Evolutionary conservation across 2,888 invertebrate genomes (phyloP), one percentile per base, ranked within the genome.

Genomic region (Lasius platythorax): DNA sequence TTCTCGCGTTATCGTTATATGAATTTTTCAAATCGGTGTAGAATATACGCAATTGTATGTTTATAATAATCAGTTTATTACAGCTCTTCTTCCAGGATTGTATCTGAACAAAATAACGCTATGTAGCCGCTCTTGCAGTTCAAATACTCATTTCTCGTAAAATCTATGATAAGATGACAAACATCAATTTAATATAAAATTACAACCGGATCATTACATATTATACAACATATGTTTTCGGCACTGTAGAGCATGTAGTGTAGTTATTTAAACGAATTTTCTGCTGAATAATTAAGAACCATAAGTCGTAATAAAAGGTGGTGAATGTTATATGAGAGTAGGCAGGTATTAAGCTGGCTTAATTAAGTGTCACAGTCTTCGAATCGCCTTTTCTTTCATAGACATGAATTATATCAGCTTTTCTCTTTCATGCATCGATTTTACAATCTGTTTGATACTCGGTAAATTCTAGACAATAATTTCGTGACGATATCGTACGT

Each of bases 341-440:
- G 94, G 94, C 94, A 95, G 95, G 94, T 94, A 94, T 94, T 92
- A 94, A 94, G 94, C 94, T 94, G 94, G 94, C 94, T 94, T 93
- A 92, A 90, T 92, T 91, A 93, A 93, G 90, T 92, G 91, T 93
- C 92, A 92, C 93, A 93, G 93, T 93, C 93, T 93, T 93, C 90
- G 89, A 92, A 93, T 93, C 91, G 91, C 91, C 90, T 87, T 88
- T 89, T 70, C 70, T 85, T 84, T 87, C 87, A 85, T 88, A 86
- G 87, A 89, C 90, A 88, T 89, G 85, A 85, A 89, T 89, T 86
- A 88, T 87, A 67, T 79, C 56, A 73, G 81, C 88, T 87, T 84
- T 79, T 88, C 85, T 86, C 76, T 82, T 89, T 88, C 78, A 53
- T 84, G 79, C 88, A 86, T 88, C 68, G 37, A 79, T 86, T 53